Base-by-base conservation (phyloP, 2,888 invertebrate genomes). In the Neocrepidodera transversa region DNA sequence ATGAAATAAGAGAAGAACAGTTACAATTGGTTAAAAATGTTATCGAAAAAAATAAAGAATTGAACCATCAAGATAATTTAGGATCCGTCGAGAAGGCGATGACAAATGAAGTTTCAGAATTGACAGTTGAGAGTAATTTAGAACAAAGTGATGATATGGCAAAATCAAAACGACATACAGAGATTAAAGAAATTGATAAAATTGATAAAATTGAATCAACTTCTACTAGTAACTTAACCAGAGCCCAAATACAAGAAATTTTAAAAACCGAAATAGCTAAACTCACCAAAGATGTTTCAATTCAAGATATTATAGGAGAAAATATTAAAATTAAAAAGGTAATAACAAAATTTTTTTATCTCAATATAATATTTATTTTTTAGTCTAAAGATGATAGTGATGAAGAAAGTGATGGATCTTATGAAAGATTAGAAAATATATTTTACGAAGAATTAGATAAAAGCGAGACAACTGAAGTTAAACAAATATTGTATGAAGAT, bases 361-460 rank as follows among this genome's bases (percentile, higher is more conserved):
- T n/a, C 10, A 6, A 28, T 28, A 28, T 8, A 28, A 8, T 7
- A 7, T 8, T 28, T 28, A 28, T 28, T 28, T 28, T 2, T 30
- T 30, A 30, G 2, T n/a, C n/a, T n/a, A 30, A 2, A 30, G 2
- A 60, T 20, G 47, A 55, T 30, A 43, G 35, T 11, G 49, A 49
- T 10, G 55, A 51, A 11, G 65, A 59, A 1, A 53, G 52, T 20
- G 60, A 60, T 17, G 49, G 18, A n/a, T 47, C 53, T n/a, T 49
- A 47, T 30, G 66, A 71, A 26, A 63, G 67, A 13, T 63, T 69
- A 42, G 62, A 68, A 17, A 58, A 66, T 4, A 58, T 61, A 8
- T 72, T 69, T 54, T 70, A 72, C 47, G 59, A 62, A 64, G 58
- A 60, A 45, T 30, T 70, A 11, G 71, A 71, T 35, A 63, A 63